Base-by-base conservation (phyloP, 2,113 vertebrate species). In the Aegypius monachus region DNA sequence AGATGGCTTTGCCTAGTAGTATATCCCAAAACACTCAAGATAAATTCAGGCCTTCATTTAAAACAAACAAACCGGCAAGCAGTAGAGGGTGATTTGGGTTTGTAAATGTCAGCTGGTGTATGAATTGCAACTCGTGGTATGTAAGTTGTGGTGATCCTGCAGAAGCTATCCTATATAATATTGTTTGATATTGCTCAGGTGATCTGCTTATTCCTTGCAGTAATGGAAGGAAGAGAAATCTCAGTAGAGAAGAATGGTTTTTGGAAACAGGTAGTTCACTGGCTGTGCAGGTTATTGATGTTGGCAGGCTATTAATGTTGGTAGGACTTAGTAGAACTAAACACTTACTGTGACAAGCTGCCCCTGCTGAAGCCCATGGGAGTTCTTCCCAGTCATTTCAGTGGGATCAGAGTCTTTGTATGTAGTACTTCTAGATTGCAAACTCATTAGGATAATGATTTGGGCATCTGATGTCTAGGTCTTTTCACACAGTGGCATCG, bases 91-190 rank as follows among this genome's bases (percentile, higher is more conserved):
- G 22, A 19, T 75, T 80, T 63, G 85, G 43, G 11, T 74, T 52
- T 74, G 32, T 25, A 21, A 14, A 22, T 27, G 26, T 61, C n/a
- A 6, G 29, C 29, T 42, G 40, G 20, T 22, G 3, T 22, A 16
- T 29, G 34, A 78, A 59, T 34, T n/a, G 25, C 20, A 43, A 4
- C 45, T 45, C 11, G 4, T 22, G 55, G 56, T 43, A 6, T 0
- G 0, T 22, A 45, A 10, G 31, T 11, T 36, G 43, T 1, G 3
- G 61, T 52, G 63, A 42, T 71, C 25, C 47, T 53, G 22, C 25
- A 34, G 74, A 36, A 71, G 19, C 25, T 88, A 2, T 59, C 0
- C 8, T 14, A 3, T 6, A 1, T 19, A 2, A 2, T 26, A 6
- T 2, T 59, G 16, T 36, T 73, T 50, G 27, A 4, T 42, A 4